Percentiles rank a stretch among this genome's conserved stretches.
phyloP scores from a whole-genome alignment of 2,797 vertebrate species.

The Malacoctenus gilli region DNA sequence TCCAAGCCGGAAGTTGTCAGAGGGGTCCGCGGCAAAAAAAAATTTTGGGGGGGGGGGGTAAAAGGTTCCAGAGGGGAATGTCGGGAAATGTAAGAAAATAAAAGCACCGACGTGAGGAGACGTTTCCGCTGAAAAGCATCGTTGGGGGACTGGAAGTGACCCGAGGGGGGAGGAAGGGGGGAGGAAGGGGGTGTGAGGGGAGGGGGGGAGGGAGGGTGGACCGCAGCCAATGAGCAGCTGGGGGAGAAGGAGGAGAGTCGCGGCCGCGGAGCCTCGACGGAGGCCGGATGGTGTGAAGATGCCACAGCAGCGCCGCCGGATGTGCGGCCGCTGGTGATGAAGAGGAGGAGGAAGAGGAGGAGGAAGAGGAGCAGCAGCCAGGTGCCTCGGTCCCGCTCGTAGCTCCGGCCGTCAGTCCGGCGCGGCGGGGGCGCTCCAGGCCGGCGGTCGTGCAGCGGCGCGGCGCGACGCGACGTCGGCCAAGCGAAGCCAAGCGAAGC shows the following conservation, averaged over 20 bases:
- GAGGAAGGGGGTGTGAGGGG: conserved; percentile 5
- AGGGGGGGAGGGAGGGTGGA: conserved; percentile 40
- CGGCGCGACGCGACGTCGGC: too few relatives aligned
- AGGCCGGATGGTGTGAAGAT: conserved; percentile 15
- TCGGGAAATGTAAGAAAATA: too few relatives aligned
- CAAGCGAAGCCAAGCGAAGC: too few relatives aligned
- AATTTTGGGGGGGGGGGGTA: too few relatives aligned
- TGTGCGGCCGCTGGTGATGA: conserved; percentile 33
- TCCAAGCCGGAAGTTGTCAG: too few relatives aligned
- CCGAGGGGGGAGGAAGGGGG: conserved; percentile 1
- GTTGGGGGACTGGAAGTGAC: too few relatives aligned
- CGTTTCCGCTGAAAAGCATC: too few relatives aligned
- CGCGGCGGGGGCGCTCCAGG: conserved; percentile 21
- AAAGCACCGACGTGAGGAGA: too few relatives aligned
- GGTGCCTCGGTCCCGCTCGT: conserved; percentile 42
- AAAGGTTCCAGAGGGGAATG: too few relatives aligned
- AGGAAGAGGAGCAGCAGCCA: conserved; percentile 49
- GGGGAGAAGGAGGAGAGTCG: conserved; percentile 44
- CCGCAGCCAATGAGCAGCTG: conserved; percentile 55
- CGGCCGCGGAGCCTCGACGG: conserved; percentile 12
- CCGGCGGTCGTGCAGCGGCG: conserved; percentile 23
- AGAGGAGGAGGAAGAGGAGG: too few relatives aligned
- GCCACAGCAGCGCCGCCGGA: conserved; percentile 24
- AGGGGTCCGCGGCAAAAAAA: too few relatives aligned
- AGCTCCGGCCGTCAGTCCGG: conserved; percentile 25